Conservation (phyloP, 1,140 invertebrate genomes). For the Heterodera schachtii region DNA sequence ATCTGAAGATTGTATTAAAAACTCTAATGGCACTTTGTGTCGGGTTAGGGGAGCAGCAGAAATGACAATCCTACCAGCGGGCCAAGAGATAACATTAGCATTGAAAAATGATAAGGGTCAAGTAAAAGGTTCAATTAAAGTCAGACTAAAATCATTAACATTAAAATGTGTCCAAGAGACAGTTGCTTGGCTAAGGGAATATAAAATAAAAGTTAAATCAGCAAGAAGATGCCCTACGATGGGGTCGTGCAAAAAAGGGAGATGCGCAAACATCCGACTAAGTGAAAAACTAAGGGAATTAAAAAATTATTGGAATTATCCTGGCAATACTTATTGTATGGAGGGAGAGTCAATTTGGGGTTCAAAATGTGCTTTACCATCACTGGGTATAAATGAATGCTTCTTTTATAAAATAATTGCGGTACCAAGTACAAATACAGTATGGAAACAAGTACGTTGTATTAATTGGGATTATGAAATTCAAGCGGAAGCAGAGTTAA, state of each 20-base stretch:
- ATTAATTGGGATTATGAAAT: neutral
- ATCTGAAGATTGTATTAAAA: too few relatives aligned
- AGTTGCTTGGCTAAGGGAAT: neutral
- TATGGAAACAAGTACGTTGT: neutral
- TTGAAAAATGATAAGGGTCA: neutral
- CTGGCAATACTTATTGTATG: neutral
- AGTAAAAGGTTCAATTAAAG: neutral
- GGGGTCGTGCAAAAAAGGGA: neutral
- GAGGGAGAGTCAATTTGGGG: neutral
- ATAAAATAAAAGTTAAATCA: neutral
- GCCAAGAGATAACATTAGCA: neutral
- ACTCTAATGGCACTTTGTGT: too few relatives aligned
- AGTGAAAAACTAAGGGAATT: neutral
- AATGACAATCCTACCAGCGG: neutral
- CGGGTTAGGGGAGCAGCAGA: neutral
- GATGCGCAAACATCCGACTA: neutral
- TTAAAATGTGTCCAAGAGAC: neutral
- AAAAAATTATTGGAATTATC: neutral
- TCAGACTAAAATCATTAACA: neutral
- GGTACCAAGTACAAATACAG: neutral
- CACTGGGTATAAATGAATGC: neutral
- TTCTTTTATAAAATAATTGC: neutral
- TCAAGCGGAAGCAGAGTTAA: neutral
- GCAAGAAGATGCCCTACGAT: neutral
- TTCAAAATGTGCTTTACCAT: neutral